phyloP scores from a whole-genome alignment of 2,888 invertebrate species.

The Eugnorisma glareosa region DNA sequence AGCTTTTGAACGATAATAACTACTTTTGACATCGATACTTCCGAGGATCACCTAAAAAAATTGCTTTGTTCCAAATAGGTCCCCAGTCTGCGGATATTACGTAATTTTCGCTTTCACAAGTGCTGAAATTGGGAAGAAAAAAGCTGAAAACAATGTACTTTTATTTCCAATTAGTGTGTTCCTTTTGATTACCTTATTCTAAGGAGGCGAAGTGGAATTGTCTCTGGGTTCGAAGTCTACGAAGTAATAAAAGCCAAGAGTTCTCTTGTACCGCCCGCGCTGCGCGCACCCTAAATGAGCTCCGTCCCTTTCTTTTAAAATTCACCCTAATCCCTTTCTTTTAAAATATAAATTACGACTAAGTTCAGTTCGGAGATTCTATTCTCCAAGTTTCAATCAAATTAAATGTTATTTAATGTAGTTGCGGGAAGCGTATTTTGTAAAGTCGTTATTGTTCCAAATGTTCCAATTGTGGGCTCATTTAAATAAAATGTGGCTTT shows the following conservation, averaged over 20 bases:
- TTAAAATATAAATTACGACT: constrained; percentile 66
- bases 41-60: neutral
- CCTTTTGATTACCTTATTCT: constrained; percentile 63
- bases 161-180: constrained; percentile 55
- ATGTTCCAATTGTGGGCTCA: constrained; percentile 28
- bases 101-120: constrained; percentile 13
- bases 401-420: constrained; percentile 53
- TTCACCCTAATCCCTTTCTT: constrained; percentile 69
- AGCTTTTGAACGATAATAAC: neutral
- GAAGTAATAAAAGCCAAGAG: constrained; percentile 74
- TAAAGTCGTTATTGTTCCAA: constrained; percentile 48
- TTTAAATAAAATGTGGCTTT: constrained; percentile 6
- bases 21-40: neutral
- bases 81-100: constrained; percentile 17
- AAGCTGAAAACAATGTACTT: constrained; percentile 37
- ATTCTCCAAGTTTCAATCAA: constrained; percentile 67
- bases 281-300: constrained; percentile 61
- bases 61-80: constrained; percentile 3
- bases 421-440: constrained; percentile 44
- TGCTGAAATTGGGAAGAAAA: constrained; percentile 14
- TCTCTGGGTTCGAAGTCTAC: constrained; percentile 64
- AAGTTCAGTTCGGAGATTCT: constrained; percentile 52
- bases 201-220: constrained; percentile 58
- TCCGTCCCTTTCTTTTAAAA: constrained; percentile 72
- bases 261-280: constrained; percentile 51